These are phyloP conservation scores for Oncorhynchus gorbuscha DNA, from an alignment of 2,113 vertebrate species.

Conservation along the genomic window DNA sequence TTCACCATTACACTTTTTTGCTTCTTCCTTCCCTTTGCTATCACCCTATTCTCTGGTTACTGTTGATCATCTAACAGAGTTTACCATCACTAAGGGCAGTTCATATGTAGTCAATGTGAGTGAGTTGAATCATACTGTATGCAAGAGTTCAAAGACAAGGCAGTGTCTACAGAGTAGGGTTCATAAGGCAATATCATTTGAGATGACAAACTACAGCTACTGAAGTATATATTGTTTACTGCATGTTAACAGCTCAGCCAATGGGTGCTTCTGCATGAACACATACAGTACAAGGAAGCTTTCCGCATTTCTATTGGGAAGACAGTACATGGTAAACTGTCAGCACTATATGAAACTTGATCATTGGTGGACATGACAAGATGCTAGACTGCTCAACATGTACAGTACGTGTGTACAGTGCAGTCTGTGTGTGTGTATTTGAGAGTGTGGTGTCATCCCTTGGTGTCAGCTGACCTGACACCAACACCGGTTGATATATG, in stretches of 20 bases:
- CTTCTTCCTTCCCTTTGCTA: constrained; percentile 7
- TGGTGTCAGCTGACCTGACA: constrained; percentile 55
- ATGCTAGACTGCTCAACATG: constrained; percentile 8
- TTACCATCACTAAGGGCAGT: too few relatives aligned
- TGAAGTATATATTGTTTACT: too few relatives aligned
- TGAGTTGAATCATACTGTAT: background rate
- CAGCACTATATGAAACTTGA: constrained; percentile 49
- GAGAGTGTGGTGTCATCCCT: background rate
- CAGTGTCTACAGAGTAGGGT: background rate
- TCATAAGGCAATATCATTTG: too few relatives aligned
- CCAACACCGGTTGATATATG: constrained; percentile 35
- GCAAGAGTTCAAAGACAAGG: background rate
- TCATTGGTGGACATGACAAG: constrained; percentile 45
- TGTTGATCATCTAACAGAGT: constrained; percentile 42
- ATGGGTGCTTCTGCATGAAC: too few relatives aligned
- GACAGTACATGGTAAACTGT: constrained; percentile 35
- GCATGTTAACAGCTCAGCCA: too few relatives aligned
- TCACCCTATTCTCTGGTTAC: constrained; percentile 39
- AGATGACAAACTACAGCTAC: too few relatives aligned
- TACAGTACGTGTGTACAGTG: constrained; percentile 11
- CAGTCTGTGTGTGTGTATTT: constrained; percentile 22
- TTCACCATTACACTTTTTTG: constrained; percentile 9
- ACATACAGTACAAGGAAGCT: too few relatives aligned
- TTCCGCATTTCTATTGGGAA: constrained; percentile 9
- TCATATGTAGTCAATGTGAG: too few relatives aligned